Base-by-base conservation (phyloP, 2,113 vertebrate genomes). In the Ellobius talpinus region DNA sequence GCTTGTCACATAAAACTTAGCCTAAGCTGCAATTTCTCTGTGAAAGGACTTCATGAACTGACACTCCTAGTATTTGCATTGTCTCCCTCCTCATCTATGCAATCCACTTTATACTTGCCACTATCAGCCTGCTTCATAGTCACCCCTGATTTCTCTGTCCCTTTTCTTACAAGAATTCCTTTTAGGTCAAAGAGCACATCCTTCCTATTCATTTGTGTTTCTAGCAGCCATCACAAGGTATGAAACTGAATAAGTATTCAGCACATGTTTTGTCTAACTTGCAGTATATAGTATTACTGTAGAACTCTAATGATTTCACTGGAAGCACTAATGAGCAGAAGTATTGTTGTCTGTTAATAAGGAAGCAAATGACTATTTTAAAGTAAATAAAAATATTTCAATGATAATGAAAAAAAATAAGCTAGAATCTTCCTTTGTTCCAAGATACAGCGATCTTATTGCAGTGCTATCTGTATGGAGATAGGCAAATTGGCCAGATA, bases 171-270 rank as follows among this genome's bases (percentile, higher is more conserved):
- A 10, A 82, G 39, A 96, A 74, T 47, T 95, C 24, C 10, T 95
- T 72, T 93, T 72, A 78, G 16, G 50, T 10, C 33, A 88, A 73
- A 63, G 16, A 73, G 3, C 33, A 84, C 47, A 65, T 87, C 26
- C 72, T 68, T 87, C 26, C 72, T 68, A 87, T 52, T 96, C 52
- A 93, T 93, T 93, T 78, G 74, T 89, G n/a, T 90, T 90, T 68
- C 36, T 50, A 93, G 21, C 47, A 85, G 2, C 29, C 74, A 91
- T 2, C 11, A 45, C 5, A 87, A 36, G 58, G 42, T 47, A 31
- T 68, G 13, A 58, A 93, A 89, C 3, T 91, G n/a, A 86, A 52
- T 88, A 78, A 10, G 16, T 87, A 66, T 72, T 93, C 47, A 96
- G 68, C 63, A 76, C 21, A 68, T 63, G 19, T 91, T 82, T 93